Conservation (phyloP, 1,140 invertebrate species). For the Atopsyche davidsoni region DNA sequence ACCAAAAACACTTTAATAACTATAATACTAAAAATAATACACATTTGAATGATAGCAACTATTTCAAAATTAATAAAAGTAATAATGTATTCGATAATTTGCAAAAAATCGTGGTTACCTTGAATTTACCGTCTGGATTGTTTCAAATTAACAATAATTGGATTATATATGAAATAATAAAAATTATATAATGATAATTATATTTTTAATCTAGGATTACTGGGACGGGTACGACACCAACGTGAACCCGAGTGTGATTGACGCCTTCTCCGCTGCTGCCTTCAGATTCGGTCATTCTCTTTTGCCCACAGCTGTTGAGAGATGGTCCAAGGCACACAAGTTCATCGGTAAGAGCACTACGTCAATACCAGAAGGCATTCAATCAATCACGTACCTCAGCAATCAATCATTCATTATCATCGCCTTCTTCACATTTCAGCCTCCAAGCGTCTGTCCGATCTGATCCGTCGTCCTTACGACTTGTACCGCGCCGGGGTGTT, state of each 20-base stretch:
- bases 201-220: slow-evolving; percentile 57
- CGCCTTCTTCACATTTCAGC: slow-evolving; percentile 50
- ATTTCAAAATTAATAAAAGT: no score
- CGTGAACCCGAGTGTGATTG: slow-evolving; percentile 80
- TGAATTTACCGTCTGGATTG: no score
- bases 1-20: no score
- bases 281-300: slow-evolving; percentile 88
- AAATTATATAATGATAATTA: not conserved
- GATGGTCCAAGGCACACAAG: slow-evolving; percentile 90
- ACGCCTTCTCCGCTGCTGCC: slow-evolving; percentile 81
- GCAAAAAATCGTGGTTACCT: no score
- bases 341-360: slow-evolving; percentile 65
- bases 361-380: slow-evolving; percentile 4
- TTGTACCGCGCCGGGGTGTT: slow-evolving; percentile 84
- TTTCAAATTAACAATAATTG: no score
- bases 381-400: not conserved
- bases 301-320: slow-evolving; percentile 78
- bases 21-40: no score
- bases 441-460: slow-evolving; percentile 80
- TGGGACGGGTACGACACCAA: slow-evolving; percentile 84
- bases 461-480: slow-evolving; percentile 84
- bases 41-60: no score
- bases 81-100: no score
- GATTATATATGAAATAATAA: no score
- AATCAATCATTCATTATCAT: not conserved